Evolutionary conservation across 2,113 vertebrate genomes (phyloP), one percentile per base, ranked within the genome.

Genomic region (Seriola quinqueradiata): DNA sequence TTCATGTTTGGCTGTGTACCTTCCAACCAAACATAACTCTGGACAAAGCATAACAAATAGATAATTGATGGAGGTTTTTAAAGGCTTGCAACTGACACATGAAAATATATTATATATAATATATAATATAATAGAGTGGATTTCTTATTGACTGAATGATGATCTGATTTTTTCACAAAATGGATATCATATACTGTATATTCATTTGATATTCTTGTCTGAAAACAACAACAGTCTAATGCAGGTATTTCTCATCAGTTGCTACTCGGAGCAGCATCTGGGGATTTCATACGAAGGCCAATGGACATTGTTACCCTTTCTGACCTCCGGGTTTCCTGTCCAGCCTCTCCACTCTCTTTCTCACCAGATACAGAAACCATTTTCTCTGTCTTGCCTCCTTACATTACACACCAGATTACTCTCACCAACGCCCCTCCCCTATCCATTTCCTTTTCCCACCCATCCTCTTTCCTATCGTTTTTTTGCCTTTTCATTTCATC

Each of bases 301-400:
- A 40, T 82, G 75, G 42, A 79, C 84, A 88, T 38, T 58, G 25
- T 75, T 77, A 76, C 50, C 77, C 48, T 75, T 60, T 77, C 5
- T 76, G 75, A 85, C 85, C 81, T 75, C 68, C 0, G 11, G 59
- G 40, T 70, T 79, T 90, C 60, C 69, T 83, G 77, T 84, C 54
- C 25, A 63, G 64, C 55, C 68, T 81, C 32, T 70, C 55, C 70
- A 19, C 44, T 64, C 80, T 81, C 71, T 81, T 71, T 67, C 80
- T 58, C 48, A 58, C 82, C 67, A 79, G 76, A 81, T 85, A 81
- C 70, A 93, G 88, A 90, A 93, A 90, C 88, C 89, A 81, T 78
- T 87, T 90, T 87, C 75, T 76, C 44, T 71, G 4, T 52, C 52
- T 75, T 75, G 52, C 60, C 50, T 79, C 48, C 50, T 89, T 82